Evolutionary conservation across 2,797 vertebrate genomes (phyloP), one percentile per base, ranked within the genome.

Genomic region (Hipposideros larvatus): DNA sequence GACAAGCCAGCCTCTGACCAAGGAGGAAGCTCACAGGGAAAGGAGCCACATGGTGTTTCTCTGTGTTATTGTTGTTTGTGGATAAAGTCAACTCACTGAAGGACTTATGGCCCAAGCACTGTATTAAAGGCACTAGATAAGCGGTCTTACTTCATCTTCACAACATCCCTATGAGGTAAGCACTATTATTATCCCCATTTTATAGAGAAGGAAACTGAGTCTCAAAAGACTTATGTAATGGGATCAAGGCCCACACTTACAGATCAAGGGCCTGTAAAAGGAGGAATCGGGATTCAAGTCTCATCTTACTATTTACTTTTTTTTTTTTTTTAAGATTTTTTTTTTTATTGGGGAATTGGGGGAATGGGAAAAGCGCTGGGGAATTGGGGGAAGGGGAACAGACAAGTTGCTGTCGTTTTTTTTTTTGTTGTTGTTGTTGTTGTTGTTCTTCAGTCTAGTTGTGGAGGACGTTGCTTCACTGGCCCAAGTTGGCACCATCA

Each of bases 161-260:
- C 0, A 65, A 57, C 0, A 43, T 63, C 34, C 26, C 57, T 57
- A 22, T 26, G 74, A 77, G 43, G 51, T 31, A 68, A 68, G 87
- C 41, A 41, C 61, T 90, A 14, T 59, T 70, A 90, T n/a, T 22
- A 84, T 21, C 11, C 59, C 73, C 26, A 73, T 46, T 75, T 74
- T 48, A 91, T 31, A 53, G 87, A 53, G 48, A 43, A 96, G 83
- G 70, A 94, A 94, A 96, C 24, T 26, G 85, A 95, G 43, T 71
- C 46, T 91, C 46, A 8, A 86, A 94, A 91, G 68, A 14, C 51
- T 88, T 95, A 63, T 53, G 7, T 74, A 37, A 91, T 59, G 88
- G 65, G 37, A 53, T 94, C 13, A 55, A 96, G 31, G 34, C 6
- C 11, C 51, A 57, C 2, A 28, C 19, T 73, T 85, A 51, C 6